A percentile compares a stretch with the other conserved stretches of the same genome.
Evolutionary conservation across 2,888 invertebrate species (phyloP).

Genomic region (Patella ulyssiponensis): DNA sequence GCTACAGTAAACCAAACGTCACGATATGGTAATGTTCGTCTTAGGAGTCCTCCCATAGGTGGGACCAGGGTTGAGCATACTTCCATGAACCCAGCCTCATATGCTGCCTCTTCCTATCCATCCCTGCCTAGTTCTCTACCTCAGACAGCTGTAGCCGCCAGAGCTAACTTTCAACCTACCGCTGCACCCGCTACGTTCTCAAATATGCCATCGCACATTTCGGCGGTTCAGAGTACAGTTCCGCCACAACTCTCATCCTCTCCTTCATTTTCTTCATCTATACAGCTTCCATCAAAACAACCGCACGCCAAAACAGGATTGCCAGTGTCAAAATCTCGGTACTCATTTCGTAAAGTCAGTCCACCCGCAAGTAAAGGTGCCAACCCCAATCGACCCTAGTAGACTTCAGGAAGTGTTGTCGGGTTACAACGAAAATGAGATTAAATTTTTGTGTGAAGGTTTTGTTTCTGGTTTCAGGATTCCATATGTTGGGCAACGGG

Average conservation of each 20-base stretch:
- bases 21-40: not conserved
- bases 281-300: not conserved
- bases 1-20: not conserved
- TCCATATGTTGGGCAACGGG: not conserved
- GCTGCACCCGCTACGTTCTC: not conserved
- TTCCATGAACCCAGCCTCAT: not conserved
- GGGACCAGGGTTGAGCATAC: too few species aligned
- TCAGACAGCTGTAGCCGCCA: not conserved
- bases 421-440: not conserved
- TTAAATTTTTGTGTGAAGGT: not conserved
- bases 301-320: too few species aligned
- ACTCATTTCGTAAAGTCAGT: not conserved
- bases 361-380: not conserved
- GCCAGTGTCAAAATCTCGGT: not conserved
- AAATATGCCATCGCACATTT: not conserved
- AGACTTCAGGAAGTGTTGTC: not conserved
- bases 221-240: too few species aligned
- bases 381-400: not conserved
- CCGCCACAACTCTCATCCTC: not conserved
- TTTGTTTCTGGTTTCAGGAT: not conserved
- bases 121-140: not conserved
- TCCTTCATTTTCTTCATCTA: not conserved
- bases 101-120: not conserved
- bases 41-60: too few species aligned
- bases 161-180: not conserved